Conservation (phyloP, 2,113 vertebrate species). For the Perca flavescens region DNA sequence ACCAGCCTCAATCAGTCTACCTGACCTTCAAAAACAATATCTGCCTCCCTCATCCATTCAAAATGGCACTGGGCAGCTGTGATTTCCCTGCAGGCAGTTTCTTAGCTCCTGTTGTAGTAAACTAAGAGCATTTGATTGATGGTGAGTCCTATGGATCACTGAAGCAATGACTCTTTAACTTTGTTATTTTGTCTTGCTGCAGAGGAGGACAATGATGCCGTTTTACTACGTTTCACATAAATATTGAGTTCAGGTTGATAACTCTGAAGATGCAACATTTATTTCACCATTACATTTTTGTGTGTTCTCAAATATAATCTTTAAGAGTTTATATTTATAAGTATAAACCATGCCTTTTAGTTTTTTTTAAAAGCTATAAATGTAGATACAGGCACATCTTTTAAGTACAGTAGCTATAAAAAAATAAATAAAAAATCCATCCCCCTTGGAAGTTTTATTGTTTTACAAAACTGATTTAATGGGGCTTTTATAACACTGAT, state of each 20-base stretch:
- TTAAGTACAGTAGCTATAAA: neutral
- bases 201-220: neutral
- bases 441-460: neutral
- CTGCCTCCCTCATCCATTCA: neutral
- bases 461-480: neutral
- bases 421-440: neutral
- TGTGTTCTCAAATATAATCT: neutral
- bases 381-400: neutral
- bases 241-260: neutral
- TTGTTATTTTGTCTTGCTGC: neutral
- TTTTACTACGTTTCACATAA: conserved; percentile 4
- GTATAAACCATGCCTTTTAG: neutral
- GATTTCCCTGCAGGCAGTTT: conserved; percentile 14
- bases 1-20: conserved; percentile 21
- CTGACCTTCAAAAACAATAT: conserved; percentile 60
- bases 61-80: conserved; percentile 31
- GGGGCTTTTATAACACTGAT: neutral
- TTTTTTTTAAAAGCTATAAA: neutral
- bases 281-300: neutral
- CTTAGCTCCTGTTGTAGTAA: conserved; percentile 19
- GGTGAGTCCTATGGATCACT: neutral
- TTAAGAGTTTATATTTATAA: neutral
- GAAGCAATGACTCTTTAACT: neutral
- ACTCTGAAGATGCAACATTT: neutral
- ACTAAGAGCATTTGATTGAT: conserved; percentile 28